phyloP scores from a whole-genome alignment of 2,113 vertebrate genomes.

The Toxostoma redivivum region DNA sequence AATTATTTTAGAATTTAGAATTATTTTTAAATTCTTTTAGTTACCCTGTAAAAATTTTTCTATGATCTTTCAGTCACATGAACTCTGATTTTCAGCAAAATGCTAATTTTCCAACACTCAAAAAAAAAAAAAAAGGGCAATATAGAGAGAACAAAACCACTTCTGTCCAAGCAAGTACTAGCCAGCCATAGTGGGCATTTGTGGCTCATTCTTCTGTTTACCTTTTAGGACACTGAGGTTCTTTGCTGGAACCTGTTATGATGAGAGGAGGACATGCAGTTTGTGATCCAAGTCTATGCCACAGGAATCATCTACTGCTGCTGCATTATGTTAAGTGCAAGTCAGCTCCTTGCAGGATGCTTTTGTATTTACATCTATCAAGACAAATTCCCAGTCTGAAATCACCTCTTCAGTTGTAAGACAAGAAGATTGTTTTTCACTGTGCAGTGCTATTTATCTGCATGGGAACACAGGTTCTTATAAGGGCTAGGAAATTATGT shows the following conservation, averaged over 20 bases:
- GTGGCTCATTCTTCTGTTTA: neutral
- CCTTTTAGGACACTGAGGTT: neutral
- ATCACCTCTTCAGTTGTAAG: neutral
- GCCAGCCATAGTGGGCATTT: neutral
- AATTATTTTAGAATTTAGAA: neutral
- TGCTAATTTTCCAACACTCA: neutral
- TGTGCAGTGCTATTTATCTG: neutral
- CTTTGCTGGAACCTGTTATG: neutral
- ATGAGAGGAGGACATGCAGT: neutral
- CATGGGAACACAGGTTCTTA: neutral
- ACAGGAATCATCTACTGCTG: neutral
- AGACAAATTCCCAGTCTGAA: neutral
- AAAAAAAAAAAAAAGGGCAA: neutral
- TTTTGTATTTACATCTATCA: neutral
- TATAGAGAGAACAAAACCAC: neutral
- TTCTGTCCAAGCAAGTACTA: neutral
- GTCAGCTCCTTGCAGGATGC: neutral
- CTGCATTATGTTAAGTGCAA: neutral
- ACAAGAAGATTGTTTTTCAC: neutral
- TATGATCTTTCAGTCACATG: neutral
- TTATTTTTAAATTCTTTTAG: too few relatives aligned
- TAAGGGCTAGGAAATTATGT: neutral
- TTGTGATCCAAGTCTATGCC: neutral
- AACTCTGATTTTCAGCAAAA: neutral
- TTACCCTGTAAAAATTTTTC: neutral